Base-by-base conservation (phyloP, 2,888 invertebrate species). In the Orthosia cruda region DNA sequence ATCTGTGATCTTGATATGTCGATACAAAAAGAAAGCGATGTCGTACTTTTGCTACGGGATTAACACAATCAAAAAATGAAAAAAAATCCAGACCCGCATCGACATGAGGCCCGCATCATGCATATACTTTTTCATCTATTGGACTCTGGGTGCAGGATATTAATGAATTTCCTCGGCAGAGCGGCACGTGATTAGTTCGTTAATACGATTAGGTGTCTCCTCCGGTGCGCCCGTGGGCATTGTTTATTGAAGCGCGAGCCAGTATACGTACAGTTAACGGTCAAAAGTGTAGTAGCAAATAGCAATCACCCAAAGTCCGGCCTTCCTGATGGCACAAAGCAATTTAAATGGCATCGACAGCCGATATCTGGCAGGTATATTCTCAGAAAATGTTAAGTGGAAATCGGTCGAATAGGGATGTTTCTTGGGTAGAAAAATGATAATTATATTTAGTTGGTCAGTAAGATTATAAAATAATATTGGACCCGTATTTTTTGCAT, bases 81-180 rank as follows among this genome's bases (percentile, higher is more conserved):
- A 58, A 45, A 32, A 63, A 63, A n/a, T 20, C 32, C n/a, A 50
- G 2, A 1, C 57, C 16, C 15, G 20, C 58, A 7, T 47, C 20
- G 23, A 12, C 15, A 59, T 13, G 9, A 49, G 40, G 73, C 23
- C 69, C 52, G 65, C 26, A 26, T 50, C 58, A 32, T 62, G 68
- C 81, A 84, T 87, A 81, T 87, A 91, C 89, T 95, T 95, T 95
- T 95, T 93, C 92, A 91, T 93, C 91, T 86, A 89, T 89, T 89
- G 89, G 83, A 82, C 85, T 87, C 89, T 89, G 77, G 89, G 89
- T 89, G 90, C 97, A 97, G 97, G 97, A 97, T 97, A 97, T 97
- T 97, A 97, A 97, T 97, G 97, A 97, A 97, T 97, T 97, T 97
- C 97, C 97, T 97, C 97, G 95, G 95, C 97, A 96, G 96, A 97